A percentile compares a stretch with the other conserved stretches of the same genome.
phyloP scores from a whole-genome alignment of 2,113 vertebrate genomes.

The Dicerorhinus sumatrensis region DNA sequence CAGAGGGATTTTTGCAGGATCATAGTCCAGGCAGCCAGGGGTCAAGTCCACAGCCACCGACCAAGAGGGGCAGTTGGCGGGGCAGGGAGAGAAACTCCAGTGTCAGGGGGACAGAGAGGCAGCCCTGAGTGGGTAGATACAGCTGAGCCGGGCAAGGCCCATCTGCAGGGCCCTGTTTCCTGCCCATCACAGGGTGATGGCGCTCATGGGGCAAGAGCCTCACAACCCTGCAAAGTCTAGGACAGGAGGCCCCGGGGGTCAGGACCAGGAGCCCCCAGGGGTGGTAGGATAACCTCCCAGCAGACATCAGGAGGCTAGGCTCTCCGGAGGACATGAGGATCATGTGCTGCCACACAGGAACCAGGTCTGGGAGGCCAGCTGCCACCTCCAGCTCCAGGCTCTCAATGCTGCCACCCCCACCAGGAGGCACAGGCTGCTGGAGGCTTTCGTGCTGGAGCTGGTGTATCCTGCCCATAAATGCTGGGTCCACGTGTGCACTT shows the following conservation, averaged over 20 bases:
- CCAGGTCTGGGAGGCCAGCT: background rate
- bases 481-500: accelerated
- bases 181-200: background rate
- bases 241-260: background rate
- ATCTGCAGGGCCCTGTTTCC: background rate
- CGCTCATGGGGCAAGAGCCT: background rate
- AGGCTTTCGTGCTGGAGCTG: accelerated
- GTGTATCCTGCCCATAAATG: background rate
- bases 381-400: accelerated
- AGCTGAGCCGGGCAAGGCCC: background rate
- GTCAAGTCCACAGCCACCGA: background rate
- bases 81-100: background rate
- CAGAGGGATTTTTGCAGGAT: background rate
- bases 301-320: background rate
- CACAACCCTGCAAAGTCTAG: background rate
- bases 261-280: background rate
- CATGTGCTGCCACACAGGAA: accelerated
- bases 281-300: background rate
- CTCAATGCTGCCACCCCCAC: accelerated
- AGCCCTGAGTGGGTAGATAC: background rate
- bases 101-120: background rate
- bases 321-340: background rate
- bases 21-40: background rate
- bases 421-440: background rate
- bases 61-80: background rate